phyloP scores from a whole-genome alignment of 2,113 vertebrate species.

The Sphaerodactylus townsendi region DNA sequence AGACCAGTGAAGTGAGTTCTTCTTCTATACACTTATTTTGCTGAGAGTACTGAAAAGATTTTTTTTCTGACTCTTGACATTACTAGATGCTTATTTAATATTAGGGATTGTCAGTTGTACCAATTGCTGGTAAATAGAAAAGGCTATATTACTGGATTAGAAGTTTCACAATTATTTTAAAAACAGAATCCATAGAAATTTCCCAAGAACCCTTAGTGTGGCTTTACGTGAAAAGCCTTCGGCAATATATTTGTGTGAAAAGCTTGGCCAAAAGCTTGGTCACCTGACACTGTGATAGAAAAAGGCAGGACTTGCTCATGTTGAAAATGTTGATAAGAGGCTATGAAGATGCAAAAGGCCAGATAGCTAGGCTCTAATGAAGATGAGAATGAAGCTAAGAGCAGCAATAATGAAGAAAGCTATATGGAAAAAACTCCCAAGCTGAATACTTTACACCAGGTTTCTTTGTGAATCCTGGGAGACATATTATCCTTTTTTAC shows the following conservation, averaged over 20 bases:
- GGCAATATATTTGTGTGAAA: background rate
- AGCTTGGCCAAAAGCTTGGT: background rate
- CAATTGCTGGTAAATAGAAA: background rate
- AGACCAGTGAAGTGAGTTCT: background rate
- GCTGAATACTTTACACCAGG: conserved; percentile 7
- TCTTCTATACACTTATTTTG: background rate
- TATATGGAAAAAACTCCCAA: background rate
- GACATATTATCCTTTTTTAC: conserved; percentile 1
- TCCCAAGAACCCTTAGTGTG: background rate
- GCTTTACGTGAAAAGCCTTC: too few species aligned
- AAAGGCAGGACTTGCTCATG: conserved; percentile 1
- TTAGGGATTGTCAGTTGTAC: background rate
- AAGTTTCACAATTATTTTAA: background rate
- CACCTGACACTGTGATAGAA: background rate
- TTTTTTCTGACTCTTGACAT: background rate
- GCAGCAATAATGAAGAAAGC: conserved; percentile 14
- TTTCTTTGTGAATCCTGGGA: conserved; percentile 22
- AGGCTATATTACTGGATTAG: background rate
- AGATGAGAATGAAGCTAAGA: conserved; percentile 13
- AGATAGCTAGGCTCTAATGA: conserved; percentile 19
- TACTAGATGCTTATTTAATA: background rate
- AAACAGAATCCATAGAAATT: background rate
- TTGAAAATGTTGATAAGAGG: conserved; percentile 4
- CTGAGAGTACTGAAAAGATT: background rate
- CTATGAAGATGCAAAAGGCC: conserved; percentile 7